These are phyloP conservation scores for Alligator mississippiensis DNA, from an alignment of 2,113 vertebrate genomes.

Conservation along the genomic window DNA sequence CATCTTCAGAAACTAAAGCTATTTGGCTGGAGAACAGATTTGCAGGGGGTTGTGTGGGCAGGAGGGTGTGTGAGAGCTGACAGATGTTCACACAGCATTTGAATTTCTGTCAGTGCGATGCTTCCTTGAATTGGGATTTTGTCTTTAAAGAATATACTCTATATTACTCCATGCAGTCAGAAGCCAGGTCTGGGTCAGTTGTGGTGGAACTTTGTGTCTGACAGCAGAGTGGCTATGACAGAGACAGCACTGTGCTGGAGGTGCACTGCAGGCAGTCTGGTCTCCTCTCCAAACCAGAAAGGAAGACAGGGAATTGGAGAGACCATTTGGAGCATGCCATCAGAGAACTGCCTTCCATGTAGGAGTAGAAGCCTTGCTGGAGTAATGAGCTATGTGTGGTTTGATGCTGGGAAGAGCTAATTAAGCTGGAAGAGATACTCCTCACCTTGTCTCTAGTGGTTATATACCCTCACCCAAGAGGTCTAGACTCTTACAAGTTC, in stretches of 20 bases:
- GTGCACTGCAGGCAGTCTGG: neutral
- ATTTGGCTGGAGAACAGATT: neutral
- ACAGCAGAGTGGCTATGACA: neutral
- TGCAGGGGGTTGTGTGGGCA: neutral
- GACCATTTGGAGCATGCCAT: neutral
- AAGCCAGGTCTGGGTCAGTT: neutral
- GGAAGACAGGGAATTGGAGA: neutral
- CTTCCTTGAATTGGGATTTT: neutral
- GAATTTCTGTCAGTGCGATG: neutral
- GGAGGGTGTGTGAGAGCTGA: neutral
- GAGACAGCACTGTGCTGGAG: neutral
- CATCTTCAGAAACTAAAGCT: neutral
- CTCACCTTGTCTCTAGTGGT: constrained; percentile 13
- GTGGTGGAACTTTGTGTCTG: neutral
- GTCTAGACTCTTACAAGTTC: neutral
- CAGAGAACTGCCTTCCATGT: neutral
- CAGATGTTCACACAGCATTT: neutral
- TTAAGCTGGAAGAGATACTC: constrained; percentile 21
- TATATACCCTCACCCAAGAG: neutral
- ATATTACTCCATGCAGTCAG: neutral
- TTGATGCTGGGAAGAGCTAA: constrained; percentile 3
- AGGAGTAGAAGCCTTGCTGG: neutral
- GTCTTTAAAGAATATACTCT: neutral
- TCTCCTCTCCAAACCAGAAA: neutral
- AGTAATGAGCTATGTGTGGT: neutral